Evolutionary conservation across 2,113 vertebrate genomes (phyloP).

Genomic region (Proteles cristata): DNA sequence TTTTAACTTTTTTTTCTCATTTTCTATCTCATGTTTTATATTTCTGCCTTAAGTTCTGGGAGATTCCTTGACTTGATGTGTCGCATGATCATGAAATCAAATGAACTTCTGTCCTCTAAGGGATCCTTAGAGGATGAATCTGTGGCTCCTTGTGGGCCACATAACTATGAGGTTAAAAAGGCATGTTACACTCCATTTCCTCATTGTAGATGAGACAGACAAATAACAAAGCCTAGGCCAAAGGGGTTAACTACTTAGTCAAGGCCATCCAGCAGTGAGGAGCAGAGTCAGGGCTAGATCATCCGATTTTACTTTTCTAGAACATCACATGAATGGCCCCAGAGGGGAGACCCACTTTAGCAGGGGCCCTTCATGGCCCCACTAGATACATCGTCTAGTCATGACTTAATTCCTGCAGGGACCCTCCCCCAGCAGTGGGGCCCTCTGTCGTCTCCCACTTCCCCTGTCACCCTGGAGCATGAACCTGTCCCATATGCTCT

Average conservation of each 20-base stretch:
- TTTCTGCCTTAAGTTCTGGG: not conserved
- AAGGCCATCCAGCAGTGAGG: not conserved
- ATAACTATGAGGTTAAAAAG: not conserved
- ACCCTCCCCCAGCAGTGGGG: not conserved
- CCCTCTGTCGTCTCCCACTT: not conserved
- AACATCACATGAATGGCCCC: not conserved
- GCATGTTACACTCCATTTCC: not conserved
- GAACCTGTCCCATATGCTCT: too few relatives aligned
- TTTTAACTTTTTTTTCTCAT: not conserved
- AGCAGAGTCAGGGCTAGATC: not conserved
- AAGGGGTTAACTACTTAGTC: not conserved
- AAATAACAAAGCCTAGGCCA: not conserved
- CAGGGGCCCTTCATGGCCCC: not conserved
- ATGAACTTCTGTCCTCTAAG: not conserved
- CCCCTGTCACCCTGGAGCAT: accelerated
- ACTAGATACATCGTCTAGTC: not conserved
- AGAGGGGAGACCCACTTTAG: not conserved
- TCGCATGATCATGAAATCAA: not conserved
- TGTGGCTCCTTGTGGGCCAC: not conserved
- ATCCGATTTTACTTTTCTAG: not conserved
- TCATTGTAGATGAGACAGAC: not conserved
- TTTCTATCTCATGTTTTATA: not conserved
- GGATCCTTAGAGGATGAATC: not conserved
- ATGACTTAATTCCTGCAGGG: not conserved
- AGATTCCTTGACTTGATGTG: not conserved